A percentile compares a stretch with the other conserved stretches of the same genome.
phyloP scores from a whole-genome alignment of 2,888 invertebrate species.

The Pterostichus niger region DNA sequence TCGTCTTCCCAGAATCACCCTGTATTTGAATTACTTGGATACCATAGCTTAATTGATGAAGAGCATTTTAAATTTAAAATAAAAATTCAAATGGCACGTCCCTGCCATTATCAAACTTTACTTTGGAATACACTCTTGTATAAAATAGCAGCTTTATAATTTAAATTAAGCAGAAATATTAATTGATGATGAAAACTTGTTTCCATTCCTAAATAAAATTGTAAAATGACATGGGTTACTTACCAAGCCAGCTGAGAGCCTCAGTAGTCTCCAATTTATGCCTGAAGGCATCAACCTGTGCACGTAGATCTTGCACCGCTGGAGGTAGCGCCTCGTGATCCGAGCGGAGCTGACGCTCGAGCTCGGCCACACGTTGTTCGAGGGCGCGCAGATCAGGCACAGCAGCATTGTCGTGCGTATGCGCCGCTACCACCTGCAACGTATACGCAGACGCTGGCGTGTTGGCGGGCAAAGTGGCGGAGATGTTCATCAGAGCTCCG shows the following conservation, averaged over 20 bases:
- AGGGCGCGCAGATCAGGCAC: conserved; percentile 79
- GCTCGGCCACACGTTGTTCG: conserved; percentile 80
- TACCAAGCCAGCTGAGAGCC: conserved; percentile 83
- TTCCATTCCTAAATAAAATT: no score
- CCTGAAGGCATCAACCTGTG: conserved; percentile 81
- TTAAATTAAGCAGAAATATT: no score
- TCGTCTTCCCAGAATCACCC: no score
- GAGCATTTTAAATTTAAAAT: no score
- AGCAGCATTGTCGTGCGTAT: conserved; percentile 77
- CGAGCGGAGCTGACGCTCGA: conserved; percentile 80
- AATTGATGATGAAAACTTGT: no score
- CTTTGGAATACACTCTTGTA: no score
- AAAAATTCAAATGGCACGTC: no score
- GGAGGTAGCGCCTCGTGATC: conserved; percentile 79
- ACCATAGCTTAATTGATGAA: no score
- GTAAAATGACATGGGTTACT: background rate
- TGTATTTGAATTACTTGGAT: no score
- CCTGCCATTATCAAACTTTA: no score
- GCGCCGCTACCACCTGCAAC: conserved; percentile 76
- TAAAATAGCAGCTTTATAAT: no score
- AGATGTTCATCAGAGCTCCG: conserved; percentile 83
- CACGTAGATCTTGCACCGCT: conserved; percentile 80
- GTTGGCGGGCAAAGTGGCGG: conserved; percentile 80
- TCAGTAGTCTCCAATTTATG: conserved; percentile 82
- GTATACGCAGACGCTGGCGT: conserved; percentile 79